A percentile compares a stretch with the other conserved stretches of the same genome.
phyloP scores from a whole-genome alignment of 37 sponge, comb jelly and placozoan genomes.

The Ephydatia muelleri region DNA sequence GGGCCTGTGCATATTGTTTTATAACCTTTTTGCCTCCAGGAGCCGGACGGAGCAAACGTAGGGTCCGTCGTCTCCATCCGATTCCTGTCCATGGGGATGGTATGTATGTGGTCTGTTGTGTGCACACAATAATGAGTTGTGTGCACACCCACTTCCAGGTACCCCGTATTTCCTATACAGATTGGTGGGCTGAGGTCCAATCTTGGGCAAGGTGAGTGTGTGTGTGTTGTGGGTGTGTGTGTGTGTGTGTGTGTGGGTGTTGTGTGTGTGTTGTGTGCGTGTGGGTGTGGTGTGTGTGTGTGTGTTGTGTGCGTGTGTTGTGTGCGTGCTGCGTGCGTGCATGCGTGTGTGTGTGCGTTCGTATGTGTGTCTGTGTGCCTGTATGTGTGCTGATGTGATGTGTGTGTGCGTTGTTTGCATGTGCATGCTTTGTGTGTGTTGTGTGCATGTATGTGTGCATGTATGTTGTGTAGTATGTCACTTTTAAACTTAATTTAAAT shows the following conservation, averaged over 20 bases:
- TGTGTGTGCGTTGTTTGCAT: no score
- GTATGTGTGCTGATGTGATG: no score
- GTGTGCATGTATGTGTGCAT: neutral
- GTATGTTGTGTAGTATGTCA: neutral
- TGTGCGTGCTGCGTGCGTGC: conserved; percentile 8
- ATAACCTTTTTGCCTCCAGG: neutral
- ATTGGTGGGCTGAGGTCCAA: conserved; percentile 74
- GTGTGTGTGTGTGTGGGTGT: conserved; percentile 15
- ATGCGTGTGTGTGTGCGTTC: neutral
- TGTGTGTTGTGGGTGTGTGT: neutral
- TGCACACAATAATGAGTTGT: neutral
- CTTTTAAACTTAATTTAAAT: no score
- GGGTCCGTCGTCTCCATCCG: conserved; percentile 59
- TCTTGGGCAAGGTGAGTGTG: conserved; percentile 66
- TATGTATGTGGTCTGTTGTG: conserved; percentile 11
- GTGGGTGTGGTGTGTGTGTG: conserved; percentile 12
- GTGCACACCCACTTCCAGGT: conserved; percentile 31
- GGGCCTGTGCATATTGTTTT: no score
- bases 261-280: conserved; percentile 26
- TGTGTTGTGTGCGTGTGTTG: conserved; percentile 18
- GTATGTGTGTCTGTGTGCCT: conserved; percentile 9
- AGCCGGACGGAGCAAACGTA: conserved; percentile 11
- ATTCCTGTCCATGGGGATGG: conserved; percentile 78
- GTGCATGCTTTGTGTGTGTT: conserved; percentile 19
- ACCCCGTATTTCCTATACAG: conserved; percentile 81